These are phyloP conservation scores for Crenichthys baileyi DNA, from an alignment of 2,797 vertebrate species.

Conservation along the genomic window DNA sequence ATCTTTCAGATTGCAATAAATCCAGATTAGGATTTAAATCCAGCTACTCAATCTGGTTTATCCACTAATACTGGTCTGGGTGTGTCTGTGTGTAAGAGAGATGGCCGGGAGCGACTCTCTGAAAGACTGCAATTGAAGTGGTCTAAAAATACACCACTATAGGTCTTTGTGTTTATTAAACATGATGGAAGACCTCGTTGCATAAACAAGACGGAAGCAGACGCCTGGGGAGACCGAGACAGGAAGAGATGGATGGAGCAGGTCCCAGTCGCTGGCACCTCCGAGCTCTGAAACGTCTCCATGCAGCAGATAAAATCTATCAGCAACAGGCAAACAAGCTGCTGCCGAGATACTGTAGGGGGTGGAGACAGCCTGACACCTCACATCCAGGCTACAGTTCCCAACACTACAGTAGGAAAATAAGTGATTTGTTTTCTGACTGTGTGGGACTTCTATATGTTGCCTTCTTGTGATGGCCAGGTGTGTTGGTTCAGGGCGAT, in stretches of 20 bases:
- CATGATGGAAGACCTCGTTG: constrained; percentile 56
- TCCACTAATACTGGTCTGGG: constrained; percentile 50
- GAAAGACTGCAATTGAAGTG: background rate
- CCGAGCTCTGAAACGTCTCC: constrained; percentile 15
- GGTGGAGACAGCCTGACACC: background rate
- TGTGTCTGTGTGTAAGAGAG: constrained; percentile 20
- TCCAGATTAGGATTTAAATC: constrained; percentile 72
- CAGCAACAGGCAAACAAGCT: background rate
- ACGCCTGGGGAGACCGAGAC: constrained; percentile 21
- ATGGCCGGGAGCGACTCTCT: background rate
- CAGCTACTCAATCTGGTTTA: constrained; percentile 68
- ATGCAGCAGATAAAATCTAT: background rate
- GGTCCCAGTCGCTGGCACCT: constrained; percentile 2
- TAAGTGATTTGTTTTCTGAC: background rate
- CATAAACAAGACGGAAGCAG: constrained; percentile 56
- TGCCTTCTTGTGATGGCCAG: background rate
- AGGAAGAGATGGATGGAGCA: constrained; percentile 32
- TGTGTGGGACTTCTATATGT: background rate
- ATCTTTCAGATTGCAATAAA: constrained; percentile 61
- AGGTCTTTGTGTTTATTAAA: constrained; percentile 63
- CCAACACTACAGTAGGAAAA: background rate
- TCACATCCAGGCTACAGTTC: background rate
- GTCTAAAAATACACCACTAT: constrained; percentile 57
- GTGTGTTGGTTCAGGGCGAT: background rate
- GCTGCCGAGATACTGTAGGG: background rate